A percentile compares a stretch with the other conserved stretches of the same genome.
These are phyloP conservation scores for Stenolophus ochropezus DNA, from an alignment of 2,888 invertebrate species.

Conservation along the genomic window DNA sequence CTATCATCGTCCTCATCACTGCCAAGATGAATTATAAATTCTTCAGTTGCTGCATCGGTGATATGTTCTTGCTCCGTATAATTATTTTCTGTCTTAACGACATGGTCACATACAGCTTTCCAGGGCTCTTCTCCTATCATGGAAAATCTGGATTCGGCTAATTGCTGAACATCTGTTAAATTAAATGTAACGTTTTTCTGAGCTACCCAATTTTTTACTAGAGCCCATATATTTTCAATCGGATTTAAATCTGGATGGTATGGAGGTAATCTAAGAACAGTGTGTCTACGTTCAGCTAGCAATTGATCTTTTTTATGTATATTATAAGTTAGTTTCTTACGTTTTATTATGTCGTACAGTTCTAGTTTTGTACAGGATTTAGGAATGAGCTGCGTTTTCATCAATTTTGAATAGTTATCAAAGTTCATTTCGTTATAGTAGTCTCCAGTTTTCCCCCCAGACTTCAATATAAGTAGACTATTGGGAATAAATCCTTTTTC, in stretches of 20 bases:
- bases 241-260: slow-evolving; percentile 38
- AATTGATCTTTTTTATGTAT: slow-evolving; percentile 23
- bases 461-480: slow-evolving; percentile 48
- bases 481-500: slow-evolving; percentile 59
- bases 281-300: neutral
- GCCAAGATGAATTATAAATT: no score
- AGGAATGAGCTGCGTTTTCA: slow-evolving; percentile 63
- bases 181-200: neutral
- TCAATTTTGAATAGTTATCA: slow-evolving; percentile 31
- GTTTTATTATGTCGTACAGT: slow-evolving; percentile 47
- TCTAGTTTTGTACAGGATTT: slow-evolving; percentile 64
- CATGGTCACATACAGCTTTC: neutral
- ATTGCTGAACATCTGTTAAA: neutral
- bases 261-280: slow-evolving; percentile 24
- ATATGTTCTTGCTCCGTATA: no score
- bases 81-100: no score
- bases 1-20: no score
- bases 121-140: neutral
- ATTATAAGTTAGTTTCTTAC: neutral
- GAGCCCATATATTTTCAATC: slow-evolving; percentile 5
- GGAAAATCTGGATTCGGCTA: neutral
- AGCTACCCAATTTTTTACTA: neutral
- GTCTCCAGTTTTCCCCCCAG: slow-evolving; percentile 49
- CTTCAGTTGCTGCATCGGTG: no score
- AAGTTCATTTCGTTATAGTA: slow-evolving; percentile 60